These are phyloP conservation scores for Ceratitis capitata DNA, from an alignment of 1,140 invertebrate genomes.

Conservation along the genomic window DNA sequence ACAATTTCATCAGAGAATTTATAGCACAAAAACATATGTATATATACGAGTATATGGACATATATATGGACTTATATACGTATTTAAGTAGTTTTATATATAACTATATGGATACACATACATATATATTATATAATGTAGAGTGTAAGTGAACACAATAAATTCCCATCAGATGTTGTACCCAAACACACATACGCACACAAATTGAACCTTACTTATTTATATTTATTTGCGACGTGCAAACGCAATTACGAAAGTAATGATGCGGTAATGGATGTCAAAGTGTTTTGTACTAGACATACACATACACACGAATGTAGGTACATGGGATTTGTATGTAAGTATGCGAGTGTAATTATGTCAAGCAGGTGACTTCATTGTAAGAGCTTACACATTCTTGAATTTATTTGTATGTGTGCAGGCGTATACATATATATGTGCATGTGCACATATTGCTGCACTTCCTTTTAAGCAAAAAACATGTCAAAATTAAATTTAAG, in stretches of 20 bases:
- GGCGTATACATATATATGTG: neutral
- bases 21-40: neutral
- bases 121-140: too few species aligned
- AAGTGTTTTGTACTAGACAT: neutral
- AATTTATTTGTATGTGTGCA: neutral
- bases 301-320: neutral
- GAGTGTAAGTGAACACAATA: neutral
- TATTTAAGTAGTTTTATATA: too few species aligned
- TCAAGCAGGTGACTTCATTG: neutral
- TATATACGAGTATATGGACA: neutral
- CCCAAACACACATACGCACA: neutral
- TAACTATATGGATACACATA: too few species aligned
- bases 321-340: too few species aligned
- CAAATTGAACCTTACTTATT: neutral
- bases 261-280: constrained; percentile 20
- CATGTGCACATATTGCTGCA: too few species aligned
- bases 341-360: neutral
- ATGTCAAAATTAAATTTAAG: neutral
- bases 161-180: neutral
- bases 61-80: too few species aligned
- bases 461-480: neutral
- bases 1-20: neutral
- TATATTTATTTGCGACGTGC: neutral
- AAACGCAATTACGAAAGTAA: constrained; percentile 24
- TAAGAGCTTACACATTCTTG: too few species aligned